Base-by-base conservation (phyloP, 2,113 vertebrate species). In the Phaethornis superciliosus region DNA sequence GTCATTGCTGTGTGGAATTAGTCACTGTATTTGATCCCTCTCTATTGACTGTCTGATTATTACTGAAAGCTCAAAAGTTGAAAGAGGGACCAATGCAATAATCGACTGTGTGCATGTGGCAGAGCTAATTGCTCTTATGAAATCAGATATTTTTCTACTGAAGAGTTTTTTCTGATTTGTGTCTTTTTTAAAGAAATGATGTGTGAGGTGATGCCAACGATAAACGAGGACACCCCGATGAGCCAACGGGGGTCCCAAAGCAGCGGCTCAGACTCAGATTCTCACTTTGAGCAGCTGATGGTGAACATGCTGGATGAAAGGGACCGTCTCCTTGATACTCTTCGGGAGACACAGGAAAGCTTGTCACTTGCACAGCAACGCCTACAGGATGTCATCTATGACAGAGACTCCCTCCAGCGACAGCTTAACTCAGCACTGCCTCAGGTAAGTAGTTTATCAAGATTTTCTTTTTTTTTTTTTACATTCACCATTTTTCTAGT, bases 121-220 rank as follows among this genome's bases (percentile, higher is more conserved):
- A 92, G 76, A 81, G 21, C 70, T 84, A 78, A 67, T 88, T 91
- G 35, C 22, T 81, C 28, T 70, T 76, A 77, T 15, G 51, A 96
- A 93, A 86, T 72, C 27, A 51, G 19, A 79, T 95, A 35, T 72
- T 93, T 89, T 76, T 49, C 51, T 76, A 32, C 85, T 96, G 65
- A 96, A 94, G 26, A 83, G 3, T 55, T 88, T 85, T 76, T 71
- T 71, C n/a, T 76, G 89, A 65, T 95, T 58, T 88, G 84, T 97
- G 88, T 84, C 95, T 69, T 81, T 91, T 93, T 95, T 96, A 55
- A 98, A 97, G 99, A 97, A 98, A 99, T 99, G 99, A 99, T 99
- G 99, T 99, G 99, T 96, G 99, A 99, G 98, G 99, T 99, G 98
- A 99, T 99, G 99, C 99, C 99, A 96, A 99, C 99, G 90, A 99